Evolutionary conservation across 2,888 invertebrate genomes (phyloP).

Genomic region (Stenolophus ochropezus): DNA sequence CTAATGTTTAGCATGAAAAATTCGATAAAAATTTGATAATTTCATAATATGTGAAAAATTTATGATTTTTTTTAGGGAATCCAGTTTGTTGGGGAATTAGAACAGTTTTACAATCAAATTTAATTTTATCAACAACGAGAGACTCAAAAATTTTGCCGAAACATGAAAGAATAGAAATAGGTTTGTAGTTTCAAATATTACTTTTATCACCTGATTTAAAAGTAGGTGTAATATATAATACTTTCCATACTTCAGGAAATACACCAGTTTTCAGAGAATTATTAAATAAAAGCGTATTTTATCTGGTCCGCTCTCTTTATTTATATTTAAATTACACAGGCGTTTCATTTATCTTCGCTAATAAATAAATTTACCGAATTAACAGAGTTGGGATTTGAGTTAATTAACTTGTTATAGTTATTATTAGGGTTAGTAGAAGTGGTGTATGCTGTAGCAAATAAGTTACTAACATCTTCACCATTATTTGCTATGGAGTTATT

Average conservation of each 20-base stretch:
- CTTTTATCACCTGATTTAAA: conserved; percentile 58
- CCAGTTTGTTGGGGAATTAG: conserved; percentile 62
- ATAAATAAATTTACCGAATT: not conserved
- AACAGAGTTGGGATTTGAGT: not conserved
- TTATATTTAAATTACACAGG: not conserved
- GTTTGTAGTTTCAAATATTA: conserved; percentile 60
- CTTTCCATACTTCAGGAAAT: conserved; percentile 46
- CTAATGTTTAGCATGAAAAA: too few species aligned
- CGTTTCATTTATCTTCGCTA: not conserved
- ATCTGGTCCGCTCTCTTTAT: conserved; percentile 3
- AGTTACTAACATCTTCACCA: conserved; percentile 5
- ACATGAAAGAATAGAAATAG: conserved; percentile 60
- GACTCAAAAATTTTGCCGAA: conserved; percentile 63
- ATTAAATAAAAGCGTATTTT: conserved; percentile 6
- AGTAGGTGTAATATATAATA: conserved; percentile 48
- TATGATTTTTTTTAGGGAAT: conserved; percentile 60
- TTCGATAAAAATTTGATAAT: too few species aligned
- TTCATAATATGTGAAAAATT: too few species aligned
- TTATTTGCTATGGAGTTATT: not conserved
- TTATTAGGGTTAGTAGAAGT: not conserved
- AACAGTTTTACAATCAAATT: conserved; percentile 27
- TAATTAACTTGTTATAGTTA: not conserved
- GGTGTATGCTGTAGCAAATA: not conserved
- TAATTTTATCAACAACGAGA: conserved; percentile 50
- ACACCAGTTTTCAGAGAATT: not conserved